A percentile compares a stretch with the other conserved stretches of the same genome.
These are phyloP conservation scores for Leptinotarsa lineolata DNA, from an alignment of 1,140 invertebrate species.

Conservation along the genomic window DNA sequence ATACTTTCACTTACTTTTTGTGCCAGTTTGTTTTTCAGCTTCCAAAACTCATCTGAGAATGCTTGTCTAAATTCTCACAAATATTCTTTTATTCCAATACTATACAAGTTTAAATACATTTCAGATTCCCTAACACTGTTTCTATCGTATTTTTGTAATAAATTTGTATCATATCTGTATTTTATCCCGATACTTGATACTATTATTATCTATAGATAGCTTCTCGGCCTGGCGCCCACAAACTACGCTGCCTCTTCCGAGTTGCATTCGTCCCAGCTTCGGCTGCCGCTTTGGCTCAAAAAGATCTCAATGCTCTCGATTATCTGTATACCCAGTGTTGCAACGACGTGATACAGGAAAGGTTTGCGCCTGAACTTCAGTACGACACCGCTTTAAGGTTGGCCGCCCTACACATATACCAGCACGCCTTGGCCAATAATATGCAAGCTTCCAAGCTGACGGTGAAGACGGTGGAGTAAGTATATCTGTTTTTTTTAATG, in stretches of 20 bases:
- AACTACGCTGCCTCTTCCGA: slow-evolving; percentile 85
- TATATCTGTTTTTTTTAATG: no score
- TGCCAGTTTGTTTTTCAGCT: background rate
- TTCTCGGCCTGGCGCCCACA: slow-evolving; percentile 82
- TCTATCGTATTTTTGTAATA: no score
- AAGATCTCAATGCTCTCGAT: slow-evolving; percentile 83
- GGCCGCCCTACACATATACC: slow-evolving; percentile 87
- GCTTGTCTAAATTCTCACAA: no score
- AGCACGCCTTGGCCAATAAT: slow-evolving; percentile 81
- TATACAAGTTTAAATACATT: no score
- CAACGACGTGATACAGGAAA: slow-evolving; percentile 89
- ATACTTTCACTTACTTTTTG: no score
- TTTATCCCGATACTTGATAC: background rate
- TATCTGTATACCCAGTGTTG: slow-evolving; percentile 91
- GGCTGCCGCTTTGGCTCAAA: slow-evolving; percentile 78
- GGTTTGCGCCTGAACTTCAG: slow-evolving; percentile 87
- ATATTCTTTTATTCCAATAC: background rate
- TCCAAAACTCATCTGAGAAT: background rate
- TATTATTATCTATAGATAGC: slow-evolving; percentile 73
- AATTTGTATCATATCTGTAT: background rate
- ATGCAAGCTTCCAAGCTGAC: slow-evolving; percentile 76
- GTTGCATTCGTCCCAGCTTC: slow-evolving; percentile 86
- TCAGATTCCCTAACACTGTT: no score
- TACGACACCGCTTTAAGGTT: slow-evolving; percentile 83
- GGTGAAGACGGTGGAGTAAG: slow-evolving; percentile 87